Base-by-base conservation (phyloP, 2,888 invertebrate species). In the Ophion costatus region DNA sequence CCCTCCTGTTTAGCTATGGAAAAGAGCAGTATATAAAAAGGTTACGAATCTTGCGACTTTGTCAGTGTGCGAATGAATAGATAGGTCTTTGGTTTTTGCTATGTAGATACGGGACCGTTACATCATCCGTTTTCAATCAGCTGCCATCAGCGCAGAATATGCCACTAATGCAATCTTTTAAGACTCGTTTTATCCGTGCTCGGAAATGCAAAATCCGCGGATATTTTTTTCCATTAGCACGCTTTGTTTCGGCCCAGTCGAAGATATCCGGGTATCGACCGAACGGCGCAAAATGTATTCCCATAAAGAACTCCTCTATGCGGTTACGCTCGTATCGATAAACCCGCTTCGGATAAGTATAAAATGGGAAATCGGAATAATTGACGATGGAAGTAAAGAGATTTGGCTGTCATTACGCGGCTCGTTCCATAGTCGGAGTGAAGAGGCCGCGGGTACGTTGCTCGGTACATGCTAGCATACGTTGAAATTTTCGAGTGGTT, bases 401-500 rank as follows among this genome's bases (percentile, higher is more conserved):
- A 70, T 38, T 29, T 57, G 29, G 17, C 24, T 29, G 56, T 56
- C 64, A 29, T 82, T 61, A 78, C 38, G 17, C 42, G 45, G 7
- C 57, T 78, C 22, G 51, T 79, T 51, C 3, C 4, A 63, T 45
- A 63, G 17, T 38, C 5, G 17, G 33, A 67, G 51, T 38, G 24
- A 20, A 51, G 51, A 51, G 56, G 14, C 7, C 3, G 56, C 11
- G n/a, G 63, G 9, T 2, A 63, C 42, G 42, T 22, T 17, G 69
- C 20, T 45, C 42, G 56, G 42, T 78, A 51, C 51, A 57, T 42
- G 61, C 10, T 61, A 63, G 63, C 29, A 24, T 38, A 59, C 33
- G 73, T 80, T 76, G 33, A 77, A 75, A 69, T 77, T 83, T 81
- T 84, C 73, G 67, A 80, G 84, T 77, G 77, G 66, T 70, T 11